Evolutionary conservation across 2,888 invertebrate genomes (phyloP).

Genomic region (Epinotia bilunana): DNA sequence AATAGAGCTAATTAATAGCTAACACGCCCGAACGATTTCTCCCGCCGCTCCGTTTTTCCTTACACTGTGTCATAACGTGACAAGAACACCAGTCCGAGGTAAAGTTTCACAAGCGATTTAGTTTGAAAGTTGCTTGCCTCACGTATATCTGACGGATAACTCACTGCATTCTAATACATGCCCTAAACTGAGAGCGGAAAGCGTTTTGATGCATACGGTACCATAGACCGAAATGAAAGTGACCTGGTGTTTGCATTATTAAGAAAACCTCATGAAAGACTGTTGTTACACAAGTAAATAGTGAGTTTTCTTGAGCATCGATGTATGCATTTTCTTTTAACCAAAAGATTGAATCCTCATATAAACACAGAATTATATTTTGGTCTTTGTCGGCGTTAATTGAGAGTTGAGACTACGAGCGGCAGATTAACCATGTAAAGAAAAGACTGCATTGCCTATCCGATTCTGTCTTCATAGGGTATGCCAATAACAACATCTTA

Average conservation of each 20-base stretch:
- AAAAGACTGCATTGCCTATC: not conserved
- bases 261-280: too few relatives aligned
- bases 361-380: too few relatives aligned
- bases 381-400: too few relatives aligned
- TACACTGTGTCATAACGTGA: slow-evolving; percentile 42
- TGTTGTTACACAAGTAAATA: too few relatives aligned
- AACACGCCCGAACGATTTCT: slow-evolving; percentile 4
- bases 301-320: too few relatives aligned
- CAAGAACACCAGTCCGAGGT: slow-evolving; percentile 46
- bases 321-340: too few relatives aligned
- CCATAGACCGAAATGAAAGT: not conserved
- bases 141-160: slow-evolving; percentile 58
- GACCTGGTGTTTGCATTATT: too few relatives aligned
- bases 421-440: not conserved
- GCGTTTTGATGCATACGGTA: slow-evolving; percentile 10
- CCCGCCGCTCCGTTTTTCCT: slow-evolving; percentile 24
- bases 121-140: slow-evolving; percentile 64
- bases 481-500: not conserved
- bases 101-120: slow-evolving; percentile 63
- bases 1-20: slow-evolving; percentile 6
- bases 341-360: too few relatives aligned
- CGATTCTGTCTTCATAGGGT: not conserved
- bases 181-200: slow-evolving; percentile 38
- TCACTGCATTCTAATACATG: slow-evolving; percentile 50
- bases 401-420: not conserved